Evolutionary conservation across 1,140 invertebrate genomes (phyloP).

Genomic region (Araneus ventricosus): DNA sequence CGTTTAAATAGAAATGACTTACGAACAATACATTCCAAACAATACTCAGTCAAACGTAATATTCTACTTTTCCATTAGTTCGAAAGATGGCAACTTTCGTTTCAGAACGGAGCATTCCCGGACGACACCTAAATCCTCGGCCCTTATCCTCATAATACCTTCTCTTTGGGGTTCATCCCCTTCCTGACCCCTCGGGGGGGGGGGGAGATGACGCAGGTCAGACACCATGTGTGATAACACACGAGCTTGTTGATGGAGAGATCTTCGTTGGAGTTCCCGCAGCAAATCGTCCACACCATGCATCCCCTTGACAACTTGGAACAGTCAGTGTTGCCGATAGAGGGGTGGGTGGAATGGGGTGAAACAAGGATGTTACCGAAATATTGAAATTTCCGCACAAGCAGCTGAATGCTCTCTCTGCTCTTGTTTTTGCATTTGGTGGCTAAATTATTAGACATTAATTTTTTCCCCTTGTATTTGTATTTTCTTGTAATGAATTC

Average conservation of each 20-base stretch:
- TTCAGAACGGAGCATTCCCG: too few species aligned
- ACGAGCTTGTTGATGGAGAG: slow-evolving; percentile 28
- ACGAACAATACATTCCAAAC: too few species aligned
- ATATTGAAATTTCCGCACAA: not conserved
- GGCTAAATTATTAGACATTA: too few species aligned
- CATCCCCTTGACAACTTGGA: not conserved
- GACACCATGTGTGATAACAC: slow-evolving; percentile 17
- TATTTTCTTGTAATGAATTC: too few species aligned
- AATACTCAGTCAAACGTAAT: too few species aligned
- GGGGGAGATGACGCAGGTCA: not conserved
- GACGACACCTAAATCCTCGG: not conserved
- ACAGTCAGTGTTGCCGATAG: not conserved
- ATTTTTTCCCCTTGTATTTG: too few species aligned
- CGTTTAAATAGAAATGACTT: too few species aligned
- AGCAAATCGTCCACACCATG: not conserved
- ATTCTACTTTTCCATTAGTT: too few species aligned
- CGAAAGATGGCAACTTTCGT: too few species aligned
- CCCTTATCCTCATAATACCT: slow-evolving; percentile 22
- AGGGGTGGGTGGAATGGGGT: not conserved
- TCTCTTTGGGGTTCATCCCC: not conserved
- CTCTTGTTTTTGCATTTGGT: too few species aligned
- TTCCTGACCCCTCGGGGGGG: not conserved
- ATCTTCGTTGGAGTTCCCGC: not conserved
- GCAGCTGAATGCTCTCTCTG: too few species aligned
- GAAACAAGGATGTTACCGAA: not conserved